Conservation (phyloP, 2,888 invertebrate genomes). For the Miltochrista miniata region DNA sequence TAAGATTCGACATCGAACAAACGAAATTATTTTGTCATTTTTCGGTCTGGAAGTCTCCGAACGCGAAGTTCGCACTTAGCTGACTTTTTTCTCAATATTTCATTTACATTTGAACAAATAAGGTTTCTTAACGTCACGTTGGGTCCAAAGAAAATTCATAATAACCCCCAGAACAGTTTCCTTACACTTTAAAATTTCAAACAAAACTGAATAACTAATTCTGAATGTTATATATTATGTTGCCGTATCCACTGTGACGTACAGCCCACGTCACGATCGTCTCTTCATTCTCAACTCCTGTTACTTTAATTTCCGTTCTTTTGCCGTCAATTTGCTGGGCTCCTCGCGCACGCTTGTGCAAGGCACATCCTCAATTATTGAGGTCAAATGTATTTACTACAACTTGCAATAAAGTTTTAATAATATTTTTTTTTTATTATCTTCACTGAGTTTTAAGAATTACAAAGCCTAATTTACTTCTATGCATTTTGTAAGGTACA, state of each 20-base stretch:
- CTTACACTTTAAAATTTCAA: no score
- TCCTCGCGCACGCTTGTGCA: conserved; percentile 53
- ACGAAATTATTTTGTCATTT: no score
- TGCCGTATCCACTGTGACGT: background rate
- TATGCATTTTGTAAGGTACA: background rate
- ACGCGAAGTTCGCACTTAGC: no score
- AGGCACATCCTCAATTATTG: conserved; percentile 42
- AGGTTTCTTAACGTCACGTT: no score
- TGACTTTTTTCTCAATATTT: no score
- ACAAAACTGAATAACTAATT: no score
- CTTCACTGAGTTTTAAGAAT: background rate
- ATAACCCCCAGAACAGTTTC: no score
- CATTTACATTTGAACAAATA: no score
- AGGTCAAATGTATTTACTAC: conserved; percentile 32
- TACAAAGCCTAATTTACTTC: background rate
- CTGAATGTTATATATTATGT: no score
- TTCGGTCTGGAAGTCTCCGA: no score
- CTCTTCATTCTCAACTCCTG: conserved; percentile 20
- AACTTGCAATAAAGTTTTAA: background rate
- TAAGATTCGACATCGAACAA: no score
- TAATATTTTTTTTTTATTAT: background rate
- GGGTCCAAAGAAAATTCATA: no score
- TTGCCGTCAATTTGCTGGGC: conserved; percentile 53
- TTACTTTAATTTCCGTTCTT: conserved; percentile 72
- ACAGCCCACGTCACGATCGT: background rate